Conservation (phyloP, 2,797 vertebrate species). For the Megaceryle alcyon region DNA sequence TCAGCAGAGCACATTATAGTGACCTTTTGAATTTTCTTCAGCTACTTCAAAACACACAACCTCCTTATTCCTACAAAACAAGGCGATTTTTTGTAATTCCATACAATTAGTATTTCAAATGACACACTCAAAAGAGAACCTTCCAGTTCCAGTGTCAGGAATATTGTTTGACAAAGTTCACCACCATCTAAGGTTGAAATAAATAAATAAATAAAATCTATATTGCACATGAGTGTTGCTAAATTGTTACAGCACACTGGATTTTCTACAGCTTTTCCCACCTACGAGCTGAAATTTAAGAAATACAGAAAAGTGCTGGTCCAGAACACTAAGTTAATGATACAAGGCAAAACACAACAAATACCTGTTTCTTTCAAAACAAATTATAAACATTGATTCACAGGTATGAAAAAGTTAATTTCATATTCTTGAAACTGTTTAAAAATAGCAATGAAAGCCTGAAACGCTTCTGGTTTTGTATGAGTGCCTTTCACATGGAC, state of each 20-base stretch:
- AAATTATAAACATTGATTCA: background rate
- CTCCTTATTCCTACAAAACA: background rate
- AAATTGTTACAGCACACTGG: background rate
- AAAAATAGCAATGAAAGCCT: background rate
- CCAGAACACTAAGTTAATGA: background rate
- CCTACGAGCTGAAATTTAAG: background rate
- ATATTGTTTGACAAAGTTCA: background rate
- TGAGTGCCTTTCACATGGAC: fast-evolving
- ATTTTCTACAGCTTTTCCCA: background rate
- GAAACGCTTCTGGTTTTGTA: background rate
- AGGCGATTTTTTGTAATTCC: background rate
- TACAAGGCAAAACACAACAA: background rate
- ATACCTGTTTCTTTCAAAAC: background rate
- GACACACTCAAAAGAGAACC: background rate
- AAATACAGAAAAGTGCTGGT: background rate
- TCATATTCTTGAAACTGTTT: background rate
- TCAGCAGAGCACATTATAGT: background rate
- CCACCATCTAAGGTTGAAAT: background rate
- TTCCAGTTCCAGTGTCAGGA: background rate
- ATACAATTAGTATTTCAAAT: background rate
- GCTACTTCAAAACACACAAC: background rate
- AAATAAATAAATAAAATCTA: background rate
- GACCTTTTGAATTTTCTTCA: background rate
- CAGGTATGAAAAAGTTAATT: background rate
- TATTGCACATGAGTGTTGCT: background rate